These are phyloP conservation scores for Cheilosia scutellata DNA, from an alignment of 2,888 invertebrate species.

Conservation along the genomic window DNA sequence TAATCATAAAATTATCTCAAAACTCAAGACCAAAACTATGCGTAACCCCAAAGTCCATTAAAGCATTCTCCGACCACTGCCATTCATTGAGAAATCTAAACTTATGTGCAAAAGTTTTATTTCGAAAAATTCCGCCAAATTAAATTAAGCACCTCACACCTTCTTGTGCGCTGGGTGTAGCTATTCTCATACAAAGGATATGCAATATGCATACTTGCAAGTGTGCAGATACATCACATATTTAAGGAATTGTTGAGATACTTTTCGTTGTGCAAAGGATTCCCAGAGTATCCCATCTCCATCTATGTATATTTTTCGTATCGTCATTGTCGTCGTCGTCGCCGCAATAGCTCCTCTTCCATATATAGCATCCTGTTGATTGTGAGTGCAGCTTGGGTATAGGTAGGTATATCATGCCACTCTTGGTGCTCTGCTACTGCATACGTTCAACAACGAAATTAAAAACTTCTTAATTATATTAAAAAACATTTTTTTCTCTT, in stretches of 20 bases:
- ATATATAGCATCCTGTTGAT: constrained; percentile 61
- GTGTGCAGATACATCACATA: constrained; percentile 57
- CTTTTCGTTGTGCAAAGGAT: constrained; percentile 62
- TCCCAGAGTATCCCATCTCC: constrained; percentile 19
- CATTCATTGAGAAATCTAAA: constrained; percentile 55
- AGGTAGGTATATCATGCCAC: neutral
- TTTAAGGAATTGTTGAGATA: constrained; percentile 73
- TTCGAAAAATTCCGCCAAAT: constrained; percentile 64
- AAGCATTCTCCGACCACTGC: constrained; percentile 24
- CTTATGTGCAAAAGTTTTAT: constrained; percentile 67
- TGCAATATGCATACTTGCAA: constrained; percentile 1
- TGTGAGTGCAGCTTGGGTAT: constrained; percentile 35
- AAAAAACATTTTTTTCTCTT: constrained; percentile 69
- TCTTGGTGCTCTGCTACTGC: constrained; percentile 35
- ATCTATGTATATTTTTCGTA: neutral
- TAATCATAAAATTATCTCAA: constrained; percentile 63
- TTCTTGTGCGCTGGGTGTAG: neutral
- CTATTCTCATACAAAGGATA: constrained; percentile 12
- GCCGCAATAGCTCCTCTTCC: constrained; percentile 17
- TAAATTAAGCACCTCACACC: constrained; percentile 65
- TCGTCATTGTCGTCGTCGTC: neutral
- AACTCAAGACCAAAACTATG: constrained; percentile 56
- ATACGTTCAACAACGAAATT: constrained; percentile 68
- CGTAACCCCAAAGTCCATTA: constrained; percentile 58
- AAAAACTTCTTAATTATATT: constrained; percentile 75